Percentiles rank a stretch among this genome's conserved stretches.
Conservation (phyloP, 2,797 vertebrate genomes). For the Propithecus deckenii region DNA sequence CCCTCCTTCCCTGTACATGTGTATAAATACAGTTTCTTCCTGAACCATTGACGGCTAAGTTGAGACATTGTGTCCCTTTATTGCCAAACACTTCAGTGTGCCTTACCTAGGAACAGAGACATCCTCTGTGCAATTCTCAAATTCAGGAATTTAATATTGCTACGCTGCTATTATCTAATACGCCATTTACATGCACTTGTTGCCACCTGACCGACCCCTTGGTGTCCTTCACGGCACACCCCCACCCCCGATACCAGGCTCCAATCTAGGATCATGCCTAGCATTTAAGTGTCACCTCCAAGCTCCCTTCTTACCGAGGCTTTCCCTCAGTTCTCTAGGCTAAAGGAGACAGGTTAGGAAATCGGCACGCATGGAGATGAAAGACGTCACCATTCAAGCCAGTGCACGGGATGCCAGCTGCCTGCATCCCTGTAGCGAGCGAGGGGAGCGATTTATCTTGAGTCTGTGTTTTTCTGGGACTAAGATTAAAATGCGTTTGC, state of each 20-base stretch:
- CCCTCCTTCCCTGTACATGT: too few relatives aligned
- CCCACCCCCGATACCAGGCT: background rate
- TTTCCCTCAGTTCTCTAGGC: background rate
- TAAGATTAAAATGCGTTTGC: background rate
- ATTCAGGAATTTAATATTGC: background rate
- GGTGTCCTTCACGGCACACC: background rate
- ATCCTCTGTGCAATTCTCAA: background rate
- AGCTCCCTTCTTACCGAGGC: background rate
- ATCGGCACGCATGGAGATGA: background rate
- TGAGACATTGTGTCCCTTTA: background rate
- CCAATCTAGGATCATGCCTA: background rate
- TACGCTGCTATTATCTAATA: background rate
- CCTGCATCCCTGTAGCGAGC: background rate
- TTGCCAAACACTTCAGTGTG: background rate
- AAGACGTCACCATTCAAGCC: background rate
- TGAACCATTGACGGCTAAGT: background rate
- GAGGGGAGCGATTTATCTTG: background rate
- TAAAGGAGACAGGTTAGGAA: background rate
- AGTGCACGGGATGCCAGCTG: background rate
- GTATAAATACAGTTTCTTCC: background rate
- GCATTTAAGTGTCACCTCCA: background rate
- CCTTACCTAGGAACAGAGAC: background rate
- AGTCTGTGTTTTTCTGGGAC: background rate
- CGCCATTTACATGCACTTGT: background rate
- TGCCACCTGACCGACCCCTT: background rate